Evolutionary conservation across 2,113 vertebrate species (phyloP).

Genomic region (Crotalus viridis): DNA sequence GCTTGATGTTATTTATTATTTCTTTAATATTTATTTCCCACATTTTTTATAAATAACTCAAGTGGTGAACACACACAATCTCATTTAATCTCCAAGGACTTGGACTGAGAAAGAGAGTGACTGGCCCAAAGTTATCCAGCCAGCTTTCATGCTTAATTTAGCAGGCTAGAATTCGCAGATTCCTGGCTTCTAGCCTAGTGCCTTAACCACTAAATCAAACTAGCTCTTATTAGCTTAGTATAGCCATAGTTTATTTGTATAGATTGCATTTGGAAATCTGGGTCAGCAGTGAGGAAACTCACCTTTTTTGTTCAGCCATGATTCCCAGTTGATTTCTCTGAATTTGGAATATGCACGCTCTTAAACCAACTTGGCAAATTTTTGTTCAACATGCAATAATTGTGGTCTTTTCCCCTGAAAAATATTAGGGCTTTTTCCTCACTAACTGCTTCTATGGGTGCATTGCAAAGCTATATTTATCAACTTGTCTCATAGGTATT

Average conservation of each 20-base stretch:
- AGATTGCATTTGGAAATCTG: not conserved
- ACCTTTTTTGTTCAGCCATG: not conserved
- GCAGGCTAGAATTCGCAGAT: not conserved
- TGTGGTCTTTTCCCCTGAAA: constrained; percentile 7
- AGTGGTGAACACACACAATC: not conserved
- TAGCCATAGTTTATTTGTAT: not conserved
- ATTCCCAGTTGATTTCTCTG: not conserved
- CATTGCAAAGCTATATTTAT: constrained; percentile 41
- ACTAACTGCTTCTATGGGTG: constrained; percentile 1
- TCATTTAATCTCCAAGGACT: not conserved
- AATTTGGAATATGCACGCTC: fast-evolving
- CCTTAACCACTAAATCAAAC: not conserved
- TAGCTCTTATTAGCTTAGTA: not conserved
- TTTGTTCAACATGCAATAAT: not conserved
- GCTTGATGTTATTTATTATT: not conserved
- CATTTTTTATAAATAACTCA: not conserved
- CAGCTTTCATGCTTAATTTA: not conserved
- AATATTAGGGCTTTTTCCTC: constrained; percentile 12
- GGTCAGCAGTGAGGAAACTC: not conserved
- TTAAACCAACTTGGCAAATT: not conserved
- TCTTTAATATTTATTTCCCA: not conserved
- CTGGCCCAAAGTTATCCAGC: not conserved
- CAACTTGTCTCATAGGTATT: not conserved
- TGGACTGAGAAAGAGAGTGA: not conserved
- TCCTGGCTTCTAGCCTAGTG: not conserved